These are phyloP conservation scores for Plecturocebus donacophilus DNA, from an alignment of 2,113 vertebrate genomes.

Conservation along the genomic window DNA sequence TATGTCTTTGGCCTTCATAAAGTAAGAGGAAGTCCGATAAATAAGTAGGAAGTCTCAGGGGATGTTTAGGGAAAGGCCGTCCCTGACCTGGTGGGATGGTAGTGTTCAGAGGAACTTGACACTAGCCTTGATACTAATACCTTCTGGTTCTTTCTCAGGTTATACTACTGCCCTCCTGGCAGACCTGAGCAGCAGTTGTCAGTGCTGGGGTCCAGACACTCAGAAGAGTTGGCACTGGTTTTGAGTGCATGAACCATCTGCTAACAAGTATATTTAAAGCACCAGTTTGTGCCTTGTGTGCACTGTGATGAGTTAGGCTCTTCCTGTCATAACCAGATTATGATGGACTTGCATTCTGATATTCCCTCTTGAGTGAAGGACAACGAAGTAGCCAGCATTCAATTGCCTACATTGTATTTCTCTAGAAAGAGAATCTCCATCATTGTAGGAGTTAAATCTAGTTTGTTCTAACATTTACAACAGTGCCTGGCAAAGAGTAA, in stretches of 20 bases:
- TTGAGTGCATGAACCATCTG: neutral
- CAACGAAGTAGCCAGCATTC: neutral
- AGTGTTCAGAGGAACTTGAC: neutral
- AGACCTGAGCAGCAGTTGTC: neutral
- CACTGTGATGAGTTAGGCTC: neutral
- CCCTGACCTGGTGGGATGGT: rapidly evolving
- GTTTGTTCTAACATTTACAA: neutral
- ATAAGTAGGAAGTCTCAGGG: neutral
- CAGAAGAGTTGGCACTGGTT: neutral
- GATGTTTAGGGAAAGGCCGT: neutral
- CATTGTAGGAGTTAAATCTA: neutral
- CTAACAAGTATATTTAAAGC: neutral
- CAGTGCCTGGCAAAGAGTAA: neutral
- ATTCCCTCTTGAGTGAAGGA: neutral
- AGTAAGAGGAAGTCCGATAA: neutral
- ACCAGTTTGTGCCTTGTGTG: neutral
- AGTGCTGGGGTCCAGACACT: neutral
- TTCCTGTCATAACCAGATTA: neutral
- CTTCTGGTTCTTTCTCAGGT: neutral
- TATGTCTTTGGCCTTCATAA: neutral
- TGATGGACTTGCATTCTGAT: neutral
- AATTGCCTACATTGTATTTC: neutral
- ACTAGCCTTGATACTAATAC: neutral
- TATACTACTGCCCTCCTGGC: neutral
- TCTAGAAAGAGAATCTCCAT: neutral